These are phyloP conservation scores for Peromyscus aztecus DNA, from an alignment of 2,797 vertebrate genomes.

Conservation along the genomic window DNA sequence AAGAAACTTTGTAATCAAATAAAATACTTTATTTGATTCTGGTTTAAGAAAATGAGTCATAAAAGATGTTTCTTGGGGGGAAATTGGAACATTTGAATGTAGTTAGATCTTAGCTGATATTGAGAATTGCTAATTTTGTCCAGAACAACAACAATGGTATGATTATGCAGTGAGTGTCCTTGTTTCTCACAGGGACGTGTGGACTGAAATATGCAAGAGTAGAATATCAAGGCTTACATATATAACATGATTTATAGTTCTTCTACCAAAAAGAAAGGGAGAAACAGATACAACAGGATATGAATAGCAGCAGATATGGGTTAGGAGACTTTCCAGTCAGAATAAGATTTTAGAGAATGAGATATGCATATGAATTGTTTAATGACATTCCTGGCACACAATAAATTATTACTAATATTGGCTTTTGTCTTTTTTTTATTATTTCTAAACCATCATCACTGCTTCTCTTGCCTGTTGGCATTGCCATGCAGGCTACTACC, in stretches of 20 bases:
- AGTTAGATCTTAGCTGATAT: not conserved
- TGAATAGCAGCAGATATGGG: not conserved
- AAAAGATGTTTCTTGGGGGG: not conserved
- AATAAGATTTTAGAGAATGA: not conserved
- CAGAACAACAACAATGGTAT: not conserved
- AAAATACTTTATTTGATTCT: slow-evolving; percentile 14
- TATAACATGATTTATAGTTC: not conserved
- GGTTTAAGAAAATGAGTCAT: slow-evolving; percentile 29
- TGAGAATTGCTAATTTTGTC: not conserved
- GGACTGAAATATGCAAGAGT: slow-evolving; percentile 23
- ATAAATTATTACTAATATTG: not conserved
- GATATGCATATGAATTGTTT: not conserved
- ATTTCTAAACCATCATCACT: not conserved
- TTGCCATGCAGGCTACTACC: not conserved
- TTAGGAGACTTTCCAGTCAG: not conserved
- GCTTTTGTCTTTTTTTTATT: slow-evolving; percentile 7
- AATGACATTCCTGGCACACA: slow-evolving; percentile 3
- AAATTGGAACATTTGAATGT: not conserved
- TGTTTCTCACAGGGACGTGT: not conserved
- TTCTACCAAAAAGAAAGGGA: not conserved
- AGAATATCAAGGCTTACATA: not conserved
- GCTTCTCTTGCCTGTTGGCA: not conserved
- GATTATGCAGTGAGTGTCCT: not conserved
- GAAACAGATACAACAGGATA: not conserved
- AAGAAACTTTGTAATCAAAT: not conserved